phyloP scores from a whole-genome alignment of 2,113 vertebrate species.

The Shinisaurus crocodilurus region DNA sequence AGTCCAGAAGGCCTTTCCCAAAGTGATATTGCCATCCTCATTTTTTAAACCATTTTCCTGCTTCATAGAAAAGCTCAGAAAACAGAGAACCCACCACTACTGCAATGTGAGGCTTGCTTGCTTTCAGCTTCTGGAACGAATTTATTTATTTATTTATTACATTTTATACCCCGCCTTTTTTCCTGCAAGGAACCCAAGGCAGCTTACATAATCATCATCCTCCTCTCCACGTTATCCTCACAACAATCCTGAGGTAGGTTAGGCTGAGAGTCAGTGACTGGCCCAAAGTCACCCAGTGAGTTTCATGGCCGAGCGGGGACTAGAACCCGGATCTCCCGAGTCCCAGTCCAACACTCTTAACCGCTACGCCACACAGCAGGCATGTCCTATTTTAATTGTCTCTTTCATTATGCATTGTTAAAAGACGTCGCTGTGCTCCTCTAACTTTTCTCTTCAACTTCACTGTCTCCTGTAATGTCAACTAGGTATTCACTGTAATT shows the following conservation, averaged over 20 bases:
- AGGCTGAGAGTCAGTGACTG: too few relatives aligned
- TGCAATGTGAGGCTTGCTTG: not conserved
- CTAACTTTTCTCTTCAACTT: constrained; percentile 44
- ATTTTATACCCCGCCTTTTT: too few relatives aligned
- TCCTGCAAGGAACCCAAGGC: too few relatives aligned
- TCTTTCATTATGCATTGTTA: constrained; percentile 18
- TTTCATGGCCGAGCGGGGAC: too few relatives aligned
- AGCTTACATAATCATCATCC: too few relatives aligned
- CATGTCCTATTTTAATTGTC: constrained; percentile 35
- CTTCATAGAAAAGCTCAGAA: not conserved
- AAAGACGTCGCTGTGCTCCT: constrained; percentile 15
- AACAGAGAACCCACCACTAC: not conserved
- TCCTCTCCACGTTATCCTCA: too few relatives aligned
- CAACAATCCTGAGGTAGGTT: too few relatives aligned
- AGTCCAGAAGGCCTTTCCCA: not conserved
- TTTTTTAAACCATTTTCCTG: not conserved
- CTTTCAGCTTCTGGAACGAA: constrained; percentile 33
- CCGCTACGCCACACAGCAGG: too few relatives aligned
- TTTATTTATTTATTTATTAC: too few relatives aligned
- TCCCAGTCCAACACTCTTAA: too few relatives aligned
- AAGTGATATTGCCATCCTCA: not conserved
- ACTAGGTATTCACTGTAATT: constrained; percentile 65
- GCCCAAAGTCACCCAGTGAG: too few relatives aligned
- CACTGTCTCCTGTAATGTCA: constrained; percentile 59
- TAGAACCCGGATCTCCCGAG: too few relatives aligned